Conservation (phyloP, 2,888 invertebrate genomes). For the Rhagium mordax region DNA sequence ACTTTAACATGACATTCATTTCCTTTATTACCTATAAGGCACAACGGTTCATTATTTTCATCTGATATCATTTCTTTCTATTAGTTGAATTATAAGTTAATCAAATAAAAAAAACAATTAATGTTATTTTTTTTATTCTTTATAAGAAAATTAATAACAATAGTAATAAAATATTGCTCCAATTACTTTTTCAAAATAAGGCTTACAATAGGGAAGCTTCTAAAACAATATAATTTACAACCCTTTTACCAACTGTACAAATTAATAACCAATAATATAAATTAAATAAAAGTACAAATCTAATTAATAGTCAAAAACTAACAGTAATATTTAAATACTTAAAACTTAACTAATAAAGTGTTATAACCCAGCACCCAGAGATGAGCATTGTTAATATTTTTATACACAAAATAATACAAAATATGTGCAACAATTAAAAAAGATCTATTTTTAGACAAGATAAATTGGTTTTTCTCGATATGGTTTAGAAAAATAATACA, state of each 20-base stretch:
- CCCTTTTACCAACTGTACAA: slow-evolving; percentile 36
- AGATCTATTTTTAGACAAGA: slow-evolving; percentile 38
- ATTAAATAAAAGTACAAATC: slow-evolving; percentile 33
- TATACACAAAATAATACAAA: slow-evolving; percentile 53
- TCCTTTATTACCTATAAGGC: slow-evolving; percentile 42
- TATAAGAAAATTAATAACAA: slow-evolving; percentile 36
- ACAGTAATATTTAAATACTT: slow-evolving; percentile 45
- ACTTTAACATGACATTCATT: slow-evolving; percentile 35
- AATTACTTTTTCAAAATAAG: slow-evolving; percentile 23
- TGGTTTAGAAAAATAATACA: slow-evolving; percentile 40
- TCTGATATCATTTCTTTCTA: not conserved
- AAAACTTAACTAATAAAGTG: slow-evolving; percentile 40
- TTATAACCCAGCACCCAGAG: slow-evolving; percentile 58
- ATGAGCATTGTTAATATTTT: slow-evolving; percentile 59
- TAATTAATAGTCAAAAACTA: slow-evolving; percentile 40
- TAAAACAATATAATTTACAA: slow-evolving; percentile 31
- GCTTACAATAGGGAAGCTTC: slow-evolving; percentile 39
- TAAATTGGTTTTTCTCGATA: slow-evolving; percentile 39
- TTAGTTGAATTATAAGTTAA: slow-evolving; percentile 18
- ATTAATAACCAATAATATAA: slow-evolving; percentile 25
- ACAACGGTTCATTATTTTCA: slow-evolving; percentile 37
- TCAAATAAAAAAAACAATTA: slow-evolving; percentile 35
- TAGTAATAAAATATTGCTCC: slow-evolving; percentile 34
- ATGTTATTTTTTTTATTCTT: slow-evolving; percentile 41
- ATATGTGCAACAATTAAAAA: slow-evolving; percentile 52